phyloP scores from a whole-genome alignment of 2,888 invertebrate species.

The Lasioglossum lativentre region DNA sequence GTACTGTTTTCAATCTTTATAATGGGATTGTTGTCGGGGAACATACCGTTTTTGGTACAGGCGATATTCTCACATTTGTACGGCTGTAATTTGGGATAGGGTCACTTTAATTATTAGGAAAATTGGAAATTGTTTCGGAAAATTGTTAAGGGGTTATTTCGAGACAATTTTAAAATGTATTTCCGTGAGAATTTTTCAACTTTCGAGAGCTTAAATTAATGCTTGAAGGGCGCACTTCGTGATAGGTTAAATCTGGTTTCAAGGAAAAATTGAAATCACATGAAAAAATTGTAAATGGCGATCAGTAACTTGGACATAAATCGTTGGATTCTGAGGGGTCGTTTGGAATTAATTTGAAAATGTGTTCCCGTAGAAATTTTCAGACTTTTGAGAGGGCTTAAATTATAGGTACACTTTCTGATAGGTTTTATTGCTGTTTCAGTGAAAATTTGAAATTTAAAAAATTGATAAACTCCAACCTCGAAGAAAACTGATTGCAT shows the following conservation, averaged over 20 bases:
- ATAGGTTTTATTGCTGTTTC: too few species aligned
- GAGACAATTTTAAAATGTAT: background rate
- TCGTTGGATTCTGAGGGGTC: background rate
- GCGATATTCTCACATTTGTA: background rate
- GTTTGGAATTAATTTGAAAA: background rate
- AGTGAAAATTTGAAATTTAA: too few species aligned
- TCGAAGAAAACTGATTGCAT: too few species aligned
- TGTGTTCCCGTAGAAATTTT: background rate
- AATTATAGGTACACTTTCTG: background rate
- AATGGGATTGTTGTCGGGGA: too few species aligned
- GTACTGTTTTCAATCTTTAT: background rate
- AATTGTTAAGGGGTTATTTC: too few species aligned
- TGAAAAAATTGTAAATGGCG: background rate
- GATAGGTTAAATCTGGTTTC: background rate
- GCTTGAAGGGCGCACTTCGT: background rate
- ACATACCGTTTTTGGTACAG: too few species aligned
- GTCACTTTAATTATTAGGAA: too few species aligned
- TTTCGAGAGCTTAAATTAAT: background rate
- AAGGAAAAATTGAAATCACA: background rate
- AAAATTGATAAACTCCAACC: too few species aligned
- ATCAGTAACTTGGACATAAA: background rate
- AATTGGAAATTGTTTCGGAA: too few species aligned
- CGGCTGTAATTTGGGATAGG: too few species aligned
- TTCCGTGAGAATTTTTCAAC: background rate
- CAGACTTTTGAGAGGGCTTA: background rate